phyloP scores from a whole-genome alignment of 2,888 invertebrate genomes.

The Campaea margaritaria region DNA sequence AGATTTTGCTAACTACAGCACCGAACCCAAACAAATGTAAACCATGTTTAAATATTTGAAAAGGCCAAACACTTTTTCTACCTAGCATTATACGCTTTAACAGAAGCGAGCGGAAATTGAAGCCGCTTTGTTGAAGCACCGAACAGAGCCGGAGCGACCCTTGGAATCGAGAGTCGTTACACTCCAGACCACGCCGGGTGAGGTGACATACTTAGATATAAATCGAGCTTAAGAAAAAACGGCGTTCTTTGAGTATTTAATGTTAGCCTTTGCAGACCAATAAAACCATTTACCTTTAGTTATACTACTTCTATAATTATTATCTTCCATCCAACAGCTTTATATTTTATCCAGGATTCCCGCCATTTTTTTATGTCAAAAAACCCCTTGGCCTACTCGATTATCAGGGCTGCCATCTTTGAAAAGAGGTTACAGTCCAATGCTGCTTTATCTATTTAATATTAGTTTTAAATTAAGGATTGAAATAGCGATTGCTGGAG shows the following conservation, averaged over 20 bases:
- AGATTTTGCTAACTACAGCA: background rate
- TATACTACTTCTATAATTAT: no score
- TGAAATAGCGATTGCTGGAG: no score
- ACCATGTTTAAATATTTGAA: conserved; percentile 5
- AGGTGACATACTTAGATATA: background rate
- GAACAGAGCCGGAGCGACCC: conserved; percentile 14
- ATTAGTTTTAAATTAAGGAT: no score
- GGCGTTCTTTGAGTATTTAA: background rate
- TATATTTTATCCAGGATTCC: no score
- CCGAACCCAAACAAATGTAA: background rate
- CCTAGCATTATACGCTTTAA: conserved; percentile 6
- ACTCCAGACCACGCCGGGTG: background rate
- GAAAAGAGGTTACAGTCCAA: no score
- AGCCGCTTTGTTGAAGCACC: conserved; percentile 21
- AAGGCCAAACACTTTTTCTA: conserved; percentile 15
- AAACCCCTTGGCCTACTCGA: no score
- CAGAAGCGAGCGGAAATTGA: conserved; percentile 23
- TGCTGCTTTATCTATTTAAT: no score
- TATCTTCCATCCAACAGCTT: no score
- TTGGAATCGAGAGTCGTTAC: conserved; percentile 36
- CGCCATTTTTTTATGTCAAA: no score
- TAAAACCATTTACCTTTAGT: no score
- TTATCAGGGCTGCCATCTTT: no score
- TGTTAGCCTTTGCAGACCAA: no score
- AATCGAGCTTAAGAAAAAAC: background rate